Percentiles rank a stretch among this genome's conserved stretches.
These are phyloP conservation scores for Quiscalus mexicanus DNA, from an alignment of 2,113 vertebrate species.

Conservation along the genomic window DNA sequence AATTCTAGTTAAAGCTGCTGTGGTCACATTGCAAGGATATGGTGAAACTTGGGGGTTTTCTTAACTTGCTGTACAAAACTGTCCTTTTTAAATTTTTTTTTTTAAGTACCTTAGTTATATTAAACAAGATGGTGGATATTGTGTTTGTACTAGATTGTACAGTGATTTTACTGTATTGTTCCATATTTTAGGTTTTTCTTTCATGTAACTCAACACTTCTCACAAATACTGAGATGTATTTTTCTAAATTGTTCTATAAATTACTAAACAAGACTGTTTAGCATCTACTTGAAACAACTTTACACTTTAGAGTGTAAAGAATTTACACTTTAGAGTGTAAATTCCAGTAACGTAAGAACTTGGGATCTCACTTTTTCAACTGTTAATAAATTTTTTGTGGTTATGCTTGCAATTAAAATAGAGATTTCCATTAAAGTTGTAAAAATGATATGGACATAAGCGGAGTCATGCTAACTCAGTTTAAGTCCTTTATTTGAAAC, in stretches of 20 bases:
- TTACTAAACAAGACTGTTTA: not conserved
- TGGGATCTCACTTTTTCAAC: not conserved
- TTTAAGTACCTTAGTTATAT: not conserved
- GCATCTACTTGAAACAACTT: not conserved
- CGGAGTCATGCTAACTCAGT: not conserved
- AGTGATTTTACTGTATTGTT: not conserved
- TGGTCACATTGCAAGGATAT: not conserved
- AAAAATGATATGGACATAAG: not conserved
- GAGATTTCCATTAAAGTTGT: not conserved
- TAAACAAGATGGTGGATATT: not conserved
- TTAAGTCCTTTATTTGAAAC: not conserved
- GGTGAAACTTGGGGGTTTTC: not conserved
- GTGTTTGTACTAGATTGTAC: not conserved
- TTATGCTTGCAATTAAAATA: not conserved
- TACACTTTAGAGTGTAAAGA: not conserved
- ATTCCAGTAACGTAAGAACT: not conserved
- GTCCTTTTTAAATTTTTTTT: accelerated
- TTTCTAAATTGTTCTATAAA: not conserved
- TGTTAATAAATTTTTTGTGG: not conserved
- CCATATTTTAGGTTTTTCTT: not conserved
- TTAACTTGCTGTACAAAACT: not conserved
- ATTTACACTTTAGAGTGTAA: not conserved
- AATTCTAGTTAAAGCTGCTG: not conserved
- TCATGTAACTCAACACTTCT: not conserved
- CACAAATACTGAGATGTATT: not conserved